These are phyloP conservation scores for Turritopsis dohrnii DNA, from an alignment of 30 jellyfish, hydroid and myxozoan genomes.

Conservation along the genomic window DNA sequence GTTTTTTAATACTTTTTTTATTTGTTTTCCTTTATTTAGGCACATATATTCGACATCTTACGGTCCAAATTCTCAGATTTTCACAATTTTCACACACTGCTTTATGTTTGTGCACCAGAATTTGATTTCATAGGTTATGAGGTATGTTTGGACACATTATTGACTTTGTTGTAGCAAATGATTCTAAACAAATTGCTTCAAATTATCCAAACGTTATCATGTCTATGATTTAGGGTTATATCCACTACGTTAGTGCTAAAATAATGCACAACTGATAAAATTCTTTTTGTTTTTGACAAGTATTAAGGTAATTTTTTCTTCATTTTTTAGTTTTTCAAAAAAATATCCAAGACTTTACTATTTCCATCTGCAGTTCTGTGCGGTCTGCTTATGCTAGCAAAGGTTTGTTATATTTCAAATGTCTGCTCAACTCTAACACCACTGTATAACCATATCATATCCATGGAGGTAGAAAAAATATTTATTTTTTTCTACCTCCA, in stretches of 20 bases:
- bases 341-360: slow-evolving; percentile 9
- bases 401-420: slow-evolving; percentile 8
- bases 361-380: slow-evolving; percentile 20
- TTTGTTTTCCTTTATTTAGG: slow-evolving; percentile 59
- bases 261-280: too few relatives aligned
- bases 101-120: slow-evolving; percentile 96
- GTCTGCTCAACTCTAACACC: too few relatives aligned
- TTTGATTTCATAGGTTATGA: slow-evolving; percentile 78
- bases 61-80: slow-evolving; percentile 75
- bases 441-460: background rate
- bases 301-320: background rate
- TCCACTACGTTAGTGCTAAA: too few relatives aligned
- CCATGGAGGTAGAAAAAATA: background rate
- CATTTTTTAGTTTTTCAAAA: slow-evolving; percentile 17
- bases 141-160: slow-evolving; percentile 45
- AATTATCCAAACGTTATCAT: too few relatives aligned
- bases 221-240: too few relatives aligned
- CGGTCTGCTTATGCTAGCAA: background rate
- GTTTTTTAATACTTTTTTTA: background rate
- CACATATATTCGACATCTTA: slow-evolving; percentile 86
- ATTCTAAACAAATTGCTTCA: too few relatives aligned
- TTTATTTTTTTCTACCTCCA: too few relatives aligned
- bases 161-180: too few relatives aligned
- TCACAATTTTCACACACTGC: slow-evolving; percentile 82
- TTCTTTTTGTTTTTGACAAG: background rate